Base-by-base conservation (phyloP, 2,888 invertebrate species). In the Nipponacmea schrenckii region DNA sequence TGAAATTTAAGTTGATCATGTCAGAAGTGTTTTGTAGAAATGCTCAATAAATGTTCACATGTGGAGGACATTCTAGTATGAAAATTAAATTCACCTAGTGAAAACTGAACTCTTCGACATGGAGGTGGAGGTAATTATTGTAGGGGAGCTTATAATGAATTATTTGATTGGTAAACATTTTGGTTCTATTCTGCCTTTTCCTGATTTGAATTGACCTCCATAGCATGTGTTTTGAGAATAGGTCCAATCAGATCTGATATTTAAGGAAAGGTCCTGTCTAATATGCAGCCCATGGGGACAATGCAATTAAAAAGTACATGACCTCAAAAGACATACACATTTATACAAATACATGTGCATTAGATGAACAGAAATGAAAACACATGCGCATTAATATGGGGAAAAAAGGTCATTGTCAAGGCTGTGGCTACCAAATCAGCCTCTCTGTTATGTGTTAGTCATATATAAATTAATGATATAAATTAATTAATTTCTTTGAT, bases 171-270 rank as follows among this genome's bases (percentile, higher is more conserved):
- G 20, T 24, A 20, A 56, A 24, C 56, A 20, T 56, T 56, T 56
- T 56, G 10, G 56, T 56, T 20, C 56, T 20, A 20, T 20, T 24
- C 56, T 56, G 56, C 56, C 56, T 56, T 56, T 56, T 56, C 56
- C 56, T 56, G 20, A 56, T 20, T 12, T 56, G 56, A 24, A 20
- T 10, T 56, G 56, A 56, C 14, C 20, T 56, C 56, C 56, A 20
- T 24, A 8, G 20, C 56, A 56, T 56, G 24, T 56, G 24, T 17
- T n/a, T 50, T 24, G 24, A 56, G 15, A 56, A 20, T 12, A 24
- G 56, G 56, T 56, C n/a, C n/a, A n/a, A 48, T 48, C 48, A 48
- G 48, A n/a, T 48, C 48, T 48, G n/a, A n/a, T n/a, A n/a, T n/a
- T n/a, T n/a, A n/a, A n/a, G n/a, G n/a, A n/a, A n/a, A n/a, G n/a